Evolutionary conservation across 1,140 invertebrate species (phyloP).

Genomic region (Holotrichia oblita): DNA sequence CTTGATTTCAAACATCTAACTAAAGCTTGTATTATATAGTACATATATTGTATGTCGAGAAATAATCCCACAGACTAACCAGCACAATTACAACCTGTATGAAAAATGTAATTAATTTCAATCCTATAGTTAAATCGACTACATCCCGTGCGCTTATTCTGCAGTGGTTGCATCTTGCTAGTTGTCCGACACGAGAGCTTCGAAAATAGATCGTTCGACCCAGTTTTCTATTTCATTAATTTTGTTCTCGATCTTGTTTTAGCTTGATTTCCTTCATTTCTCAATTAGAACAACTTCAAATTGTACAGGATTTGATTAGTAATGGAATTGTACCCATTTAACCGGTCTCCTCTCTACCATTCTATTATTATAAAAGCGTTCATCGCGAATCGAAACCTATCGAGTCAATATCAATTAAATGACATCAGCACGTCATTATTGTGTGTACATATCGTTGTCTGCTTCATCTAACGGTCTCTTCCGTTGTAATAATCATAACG

Average conservation of each 20-base stretch:
- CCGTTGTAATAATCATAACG: conserved; percentile 11
- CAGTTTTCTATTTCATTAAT: background rate
- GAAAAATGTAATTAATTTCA: too few species aligned
- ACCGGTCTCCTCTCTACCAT: background rate
- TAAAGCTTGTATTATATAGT: too few species aligned
- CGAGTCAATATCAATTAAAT: background rate
- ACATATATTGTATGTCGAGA: too few species aligned
- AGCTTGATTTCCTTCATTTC: background rate
- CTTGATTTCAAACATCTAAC: too few species aligned
- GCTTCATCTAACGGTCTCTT: background rate
- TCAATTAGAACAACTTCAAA: background rate
- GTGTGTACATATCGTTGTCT: background rate
- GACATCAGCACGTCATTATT: background rate
- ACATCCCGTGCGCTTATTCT: too few species aligned
- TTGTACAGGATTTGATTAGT: too few species aligned
- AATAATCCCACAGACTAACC: too few species aligned
- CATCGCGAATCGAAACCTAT: background rate
- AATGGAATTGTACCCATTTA: background rate
- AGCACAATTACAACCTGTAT: too few species aligned
- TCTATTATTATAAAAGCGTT: background rate
- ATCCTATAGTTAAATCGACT: too few species aligned
- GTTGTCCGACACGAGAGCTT: too few species aligned
- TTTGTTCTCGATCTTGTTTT: background rate
- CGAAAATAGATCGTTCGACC: background rate
- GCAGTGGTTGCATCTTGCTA: too few species aligned